A percentile compares a stretch with the other conserved stretches of the same genome.
phyloP scores from a whole-genome alignment of 2,888 invertebrate species.

The Trypoxylon attenuatum region DNA sequence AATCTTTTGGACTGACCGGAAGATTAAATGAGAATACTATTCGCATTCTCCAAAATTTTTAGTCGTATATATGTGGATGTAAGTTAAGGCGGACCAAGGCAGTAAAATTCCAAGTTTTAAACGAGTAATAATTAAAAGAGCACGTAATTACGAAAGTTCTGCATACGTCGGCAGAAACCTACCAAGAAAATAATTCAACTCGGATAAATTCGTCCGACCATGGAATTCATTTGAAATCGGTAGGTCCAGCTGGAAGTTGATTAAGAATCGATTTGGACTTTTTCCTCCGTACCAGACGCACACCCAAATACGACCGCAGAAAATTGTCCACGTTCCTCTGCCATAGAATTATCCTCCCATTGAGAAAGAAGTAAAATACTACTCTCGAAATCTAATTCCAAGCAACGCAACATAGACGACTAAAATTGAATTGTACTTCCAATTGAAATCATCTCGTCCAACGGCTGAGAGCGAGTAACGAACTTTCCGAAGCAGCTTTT shows the following conservation, averaged over 20 bases:
- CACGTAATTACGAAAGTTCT: conserved; percentile 21
- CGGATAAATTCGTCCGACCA: conserved; percentile 12
- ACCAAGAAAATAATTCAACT: conserved; percentile 24
- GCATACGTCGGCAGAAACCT: conserved; percentile 7
- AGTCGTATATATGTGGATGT: too few species aligned
- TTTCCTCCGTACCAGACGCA: conserved; percentile 2
- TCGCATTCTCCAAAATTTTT: too few species aligned
- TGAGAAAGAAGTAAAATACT: not conserved
- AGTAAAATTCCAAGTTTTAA: not conserved
- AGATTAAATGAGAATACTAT: too few species aligned
- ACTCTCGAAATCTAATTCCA: too few species aligned
- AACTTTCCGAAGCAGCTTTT: too few species aligned
- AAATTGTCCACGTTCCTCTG: not conserved
- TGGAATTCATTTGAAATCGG: conserved; percentile 14
- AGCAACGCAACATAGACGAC: too few species aligned
- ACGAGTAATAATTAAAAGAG: conserved; percentile 15
- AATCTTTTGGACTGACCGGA: too few species aligned
- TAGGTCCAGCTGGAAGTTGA: conserved; percentile 17
- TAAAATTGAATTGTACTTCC: too few species aligned
- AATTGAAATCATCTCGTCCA: too few species aligned
- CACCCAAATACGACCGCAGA: not conserved
- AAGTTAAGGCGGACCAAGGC: too few species aligned
- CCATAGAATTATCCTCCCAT: not conserved
- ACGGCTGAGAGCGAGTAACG: too few species aligned
- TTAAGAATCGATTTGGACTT: conserved; percentile 31